Percentiles rank a stretch among this genome's conserved stretches.
These are phyloP conservation scores for Craterocephalus amniculus DNA, from an alignment of 2,797 vertebrate species.

Conservation along the genomic window DNA sequence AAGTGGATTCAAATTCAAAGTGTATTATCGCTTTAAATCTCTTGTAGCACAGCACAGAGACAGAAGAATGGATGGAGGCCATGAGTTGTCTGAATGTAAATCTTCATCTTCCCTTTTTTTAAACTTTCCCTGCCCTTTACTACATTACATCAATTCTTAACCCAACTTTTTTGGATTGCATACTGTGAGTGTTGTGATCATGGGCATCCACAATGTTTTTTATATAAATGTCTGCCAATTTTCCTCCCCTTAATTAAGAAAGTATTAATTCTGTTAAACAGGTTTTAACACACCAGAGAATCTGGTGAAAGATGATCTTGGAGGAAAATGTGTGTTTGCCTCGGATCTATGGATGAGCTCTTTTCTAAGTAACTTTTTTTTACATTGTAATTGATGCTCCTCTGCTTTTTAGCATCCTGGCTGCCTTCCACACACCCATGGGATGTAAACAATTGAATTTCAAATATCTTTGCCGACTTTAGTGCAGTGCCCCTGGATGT, in stretches of 20 bases:
- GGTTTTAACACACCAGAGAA: background rate
- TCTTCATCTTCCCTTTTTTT: background rate
- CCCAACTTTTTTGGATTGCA: background rate
- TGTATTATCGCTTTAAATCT: constrained; percentile 22
- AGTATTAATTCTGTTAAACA: background rate
- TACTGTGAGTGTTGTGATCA: background rate
- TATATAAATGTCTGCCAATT: too few species aligned
- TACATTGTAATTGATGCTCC: background rate
- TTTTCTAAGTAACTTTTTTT: background rate
- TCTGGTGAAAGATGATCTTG: background rate
- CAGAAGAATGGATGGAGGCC: constrained; percentile 15
- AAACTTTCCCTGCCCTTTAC: constrained; percentile 7
- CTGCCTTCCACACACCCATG: background rate
- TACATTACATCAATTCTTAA: constrained; percentile 10
- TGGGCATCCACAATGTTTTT: too few species aligned
- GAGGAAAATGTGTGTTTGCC: background rate
- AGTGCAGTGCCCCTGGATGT: background rate
- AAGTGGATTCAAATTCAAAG: constrained; percentile 30
- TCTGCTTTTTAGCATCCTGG: constrained; percentile 1
- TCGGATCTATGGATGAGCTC: background rate
- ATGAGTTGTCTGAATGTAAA: constrained; percentile 24
- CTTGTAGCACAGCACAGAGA: constrained; percentile 8
- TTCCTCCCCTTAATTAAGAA: background rate
- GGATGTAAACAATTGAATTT: constrained; percentile 13
- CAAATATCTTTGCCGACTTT: background rate